Base-by-base conservation (phyloP, 2,888 invertebrate genomes). In the Dugesia japonica region DNA sequence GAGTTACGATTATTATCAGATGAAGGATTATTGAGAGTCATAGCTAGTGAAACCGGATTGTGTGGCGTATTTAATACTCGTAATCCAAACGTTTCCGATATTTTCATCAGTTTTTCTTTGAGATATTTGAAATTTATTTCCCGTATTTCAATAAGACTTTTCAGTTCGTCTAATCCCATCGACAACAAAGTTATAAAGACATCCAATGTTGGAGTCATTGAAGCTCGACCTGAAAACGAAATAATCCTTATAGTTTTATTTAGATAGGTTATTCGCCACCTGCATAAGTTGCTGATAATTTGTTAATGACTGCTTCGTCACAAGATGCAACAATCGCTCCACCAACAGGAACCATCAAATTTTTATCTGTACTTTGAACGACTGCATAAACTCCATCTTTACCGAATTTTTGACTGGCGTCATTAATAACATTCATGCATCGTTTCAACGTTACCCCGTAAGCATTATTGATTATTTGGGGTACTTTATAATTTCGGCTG, bases 351-450 rank as follows among this genome's bases (percentile, higher is more conserved):
- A 91, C 90, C 85, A 91, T 84, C 78, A 91, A 88, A 85, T 91
- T 91, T 83, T 92, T 91, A 83, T 91, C 91, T 13, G 90, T 89
- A 81, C 90, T 91, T 83, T 91, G 91, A 31, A 92, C 89, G 71
- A 79, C 42, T 9, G 71, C 76, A 84, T 91, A 89, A 1, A 89
- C 88, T 84, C 91, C 91, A 0, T 91, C 86, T 77, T 90, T 86
- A 9, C 90, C 91, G 78, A 86, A 85, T 75, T 84, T 81, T 4
- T 4, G 4, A 42, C 78, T 26, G 15, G 28, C 31, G n/a, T 71
- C 31, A 26, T 75, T 15, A 26, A 56, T 76, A 13, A 56, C 27
- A 1, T 76, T 42, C 20, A 42, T 77, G 20, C 56, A 28, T 15
- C 74, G 33, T 20, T 26, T 27, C 15, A 26, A 20, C 28, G 91